Base-by-base conservation (phyloP, 2,797 vertebrate species). In the Eupleurogrammus muticus region DNA sequence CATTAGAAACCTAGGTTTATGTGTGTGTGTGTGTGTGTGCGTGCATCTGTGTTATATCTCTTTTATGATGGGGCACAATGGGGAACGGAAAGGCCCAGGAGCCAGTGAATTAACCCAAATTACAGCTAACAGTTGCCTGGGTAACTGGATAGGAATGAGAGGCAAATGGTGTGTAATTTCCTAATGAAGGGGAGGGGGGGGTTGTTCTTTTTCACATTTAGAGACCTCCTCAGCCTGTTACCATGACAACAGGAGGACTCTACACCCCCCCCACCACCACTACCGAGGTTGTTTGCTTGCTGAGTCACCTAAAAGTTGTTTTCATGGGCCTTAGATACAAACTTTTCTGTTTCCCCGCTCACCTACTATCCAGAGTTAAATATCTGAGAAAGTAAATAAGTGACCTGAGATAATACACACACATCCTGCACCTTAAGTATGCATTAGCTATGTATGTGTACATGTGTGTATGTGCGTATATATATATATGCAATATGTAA, bases 91-190 rank as follows among this genome's bases (percentile, higher is more conserved):
- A 87, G 60, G 66, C 75, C 76, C 75, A 75, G 87, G 81, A 90
- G 85, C 85, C 75, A 76, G 73, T 78, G 84, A 89, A 90, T 88
- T 88, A 86, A 89, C 79, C 76, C 82, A 90, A 89, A 90, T 89
- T 88, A 90, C 78, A 80, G 87, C 84, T 73, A 88, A 76, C 80
- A 55, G 80, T 89, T 87, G 58, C 83, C 85, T 52, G 73, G 83
- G 88, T 80, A 91, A 92, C 81, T 79, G 77, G 73, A 77, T 75
- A 77, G 81, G 83, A 91, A 91, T 87, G 89, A 88, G 75, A 59
- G 59, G 70, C 66, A 83, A 88, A 89, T 88, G 74, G 75, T 87
- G 81, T 86, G 82, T 90, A 87, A 90, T 89, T 92, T 91, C 72
- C 84, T 88, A 87, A 91, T 87, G 83, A 89, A 87, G 69, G 42